Evolutionary conservation across 2,113 vertebrate species (phyloP), one percentile per base, ranked within the genome.

Genomic region (Ailurus styani): DNA sequence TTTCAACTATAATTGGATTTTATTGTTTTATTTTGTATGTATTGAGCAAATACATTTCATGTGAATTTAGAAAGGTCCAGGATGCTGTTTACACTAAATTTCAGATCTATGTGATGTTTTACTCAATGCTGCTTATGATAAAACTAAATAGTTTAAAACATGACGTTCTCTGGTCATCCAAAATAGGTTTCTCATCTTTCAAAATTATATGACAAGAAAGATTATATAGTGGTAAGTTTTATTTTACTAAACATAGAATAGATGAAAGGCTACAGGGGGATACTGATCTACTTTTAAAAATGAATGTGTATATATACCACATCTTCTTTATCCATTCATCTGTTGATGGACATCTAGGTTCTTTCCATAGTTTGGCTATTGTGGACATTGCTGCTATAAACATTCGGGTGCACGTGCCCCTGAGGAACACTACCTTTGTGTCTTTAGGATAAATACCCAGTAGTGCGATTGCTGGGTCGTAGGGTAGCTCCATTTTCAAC

Each of bases 101-200:
- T 87, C n/a, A 60, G 31, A 90, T 94, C 23, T 20, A 21, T 27
- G 3, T 70, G 34, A 42, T 17, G 0, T 72, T 92, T 91, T 94
- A 87, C 15, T 87, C 25, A 73, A 25, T 70, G 29, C 11, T 90
- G 20, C 13, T 93, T 55, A 11, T 64, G 54, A 57, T 70, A 37
- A 90, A 97, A 81, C 0, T 15, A 94, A 92, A 55, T 57, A 72
- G 27, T 91, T 97, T 93, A 75, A 82, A 95, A 84, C 5, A 42
- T 27, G 37, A 66, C 3, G 75, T 70, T 83, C 23, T 83, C 20
- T 45, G n/a, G 79, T 89, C 7, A 85, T 91, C 93, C 8, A 64
- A 89, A 93, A 87, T 83, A 54, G 17, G 17, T 50, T 70, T 72
- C 42, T 62, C 64, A 73, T 45, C 21, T 3, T 83, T 78, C 62